Evolutionary conservation across 2,888 invertebrate species (phyloP), one percentile per base, ranked within the genome.

Genomic region (Lochmaea capreae): DNA sequence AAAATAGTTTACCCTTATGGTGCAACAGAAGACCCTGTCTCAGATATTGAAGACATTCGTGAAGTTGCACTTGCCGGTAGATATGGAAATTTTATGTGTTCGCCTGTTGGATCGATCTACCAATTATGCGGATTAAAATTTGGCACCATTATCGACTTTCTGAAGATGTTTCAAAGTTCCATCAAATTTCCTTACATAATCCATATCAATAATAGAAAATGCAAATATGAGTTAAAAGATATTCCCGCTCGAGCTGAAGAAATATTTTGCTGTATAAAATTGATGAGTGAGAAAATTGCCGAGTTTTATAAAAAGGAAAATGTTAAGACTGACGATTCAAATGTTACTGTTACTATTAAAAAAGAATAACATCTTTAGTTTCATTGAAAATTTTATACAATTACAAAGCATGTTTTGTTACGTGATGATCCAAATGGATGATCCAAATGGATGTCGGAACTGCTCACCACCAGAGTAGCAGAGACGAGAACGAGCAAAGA

Each of bases 121-220:
- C 46, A 71, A 33, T 58, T 42, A 16, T 65, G 57, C 22, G 71
- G 71, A 18, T 33, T 65, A n/a, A 58, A 18, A 3, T 71, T 52
- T 26, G 71, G 71, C 6, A 71, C 71, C 11, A 58, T 71, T 16
- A 57, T 71, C 3, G 71, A 71, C 26, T 71, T 71, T 12, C n/a
- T 71, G 16, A 65, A n/a, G n/a, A 57, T 71, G 52, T 71, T 71
- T 43, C 26, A 54, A 4, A 71, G 11, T 26, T 58, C 18, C 14
- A 65, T 71, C 33, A 65, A 43, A 33, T 71, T 58, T 65, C 42
- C 65, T 5, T 71, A 71, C 46, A 71, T 71, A 0, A 49, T 71
- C 18, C 65, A 71, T 16, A 58, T 71, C 5, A 71, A 71, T 16
- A 42, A 65, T n/a, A 71, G 16, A 58, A 16, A 57, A 16, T 16